Conservation (phyloP, 2,797 vertebrate genomes). For the Sebastes hopkinsi region DNA sequence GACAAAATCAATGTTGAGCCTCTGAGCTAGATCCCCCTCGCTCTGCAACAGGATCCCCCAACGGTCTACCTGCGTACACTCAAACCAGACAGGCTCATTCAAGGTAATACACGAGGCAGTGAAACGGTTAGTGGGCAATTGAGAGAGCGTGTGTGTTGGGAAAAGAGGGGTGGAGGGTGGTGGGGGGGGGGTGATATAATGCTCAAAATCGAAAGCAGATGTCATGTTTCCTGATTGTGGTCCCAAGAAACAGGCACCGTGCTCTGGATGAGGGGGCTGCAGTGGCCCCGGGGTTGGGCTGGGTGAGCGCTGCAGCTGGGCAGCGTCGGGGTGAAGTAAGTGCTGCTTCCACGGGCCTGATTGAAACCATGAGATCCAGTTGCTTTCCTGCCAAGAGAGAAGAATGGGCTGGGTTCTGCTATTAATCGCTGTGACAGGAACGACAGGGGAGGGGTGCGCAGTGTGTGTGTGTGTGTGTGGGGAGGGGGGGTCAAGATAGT, state of each 20-base stretch:
- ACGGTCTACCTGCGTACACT: slow-evolving; percentile 53
- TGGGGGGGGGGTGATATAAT: slow-evolving; percentile 37
- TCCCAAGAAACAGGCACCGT: slow-evolving; percentile 46
- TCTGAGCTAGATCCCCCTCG: slow-evolving; percentile 23
- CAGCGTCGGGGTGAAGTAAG: slow-evolving; percentile 32
- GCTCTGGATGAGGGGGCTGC: slow-evolving; percentile 50
- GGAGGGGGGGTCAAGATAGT: slow-evolving; percentile 47
- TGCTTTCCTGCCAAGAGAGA: slow-evolving; percentile 52
- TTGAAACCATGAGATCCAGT: slow-evolving; percentile 70
- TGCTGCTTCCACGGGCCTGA: slow-evolving; percentile 48
- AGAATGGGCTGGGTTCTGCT: slow-evolving; percentile 57
- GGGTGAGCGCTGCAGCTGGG: slow-evolving; percentile 50
- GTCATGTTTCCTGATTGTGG: slow-evolving; percentile 75
- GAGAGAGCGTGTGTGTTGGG: slow-evolving; percentile 21
- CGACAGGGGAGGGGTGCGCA: slow-evolving; percentile 2
- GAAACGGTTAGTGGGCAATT: slow-evolving; percentile 47
- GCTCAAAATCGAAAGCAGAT: slow-evolving; percentile 77
- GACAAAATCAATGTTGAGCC: slow-evolving; percentile 45
- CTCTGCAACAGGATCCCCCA: slow-evolving; percentile 50
- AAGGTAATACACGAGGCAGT: slow-evolving; percentile 36
- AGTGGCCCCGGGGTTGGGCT: slow-evolving; percentile 41
- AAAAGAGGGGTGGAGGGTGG: not conserved
- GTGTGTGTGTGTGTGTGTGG: too few species aligned
- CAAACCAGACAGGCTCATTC: slow-evolving; percentile 60
- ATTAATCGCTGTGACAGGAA: slow-evolving; percentile 74